phyloP scores from a whole-genome alignment of 1,140 invertebrate species.

The Cydia pomonella region DNA sequence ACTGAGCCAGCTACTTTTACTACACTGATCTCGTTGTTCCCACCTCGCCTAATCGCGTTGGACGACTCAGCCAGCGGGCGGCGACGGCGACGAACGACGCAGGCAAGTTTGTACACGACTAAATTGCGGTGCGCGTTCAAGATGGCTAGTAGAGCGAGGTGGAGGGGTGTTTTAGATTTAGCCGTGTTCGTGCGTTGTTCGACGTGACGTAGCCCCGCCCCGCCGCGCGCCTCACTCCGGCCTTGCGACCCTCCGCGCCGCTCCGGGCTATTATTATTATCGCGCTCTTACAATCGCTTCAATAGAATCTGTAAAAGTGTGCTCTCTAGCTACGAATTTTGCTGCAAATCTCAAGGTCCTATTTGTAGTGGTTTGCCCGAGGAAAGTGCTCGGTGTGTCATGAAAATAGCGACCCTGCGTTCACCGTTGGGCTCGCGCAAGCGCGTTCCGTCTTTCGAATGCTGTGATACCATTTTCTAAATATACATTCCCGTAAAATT shows the following conservation, averaged over 20 bases:
- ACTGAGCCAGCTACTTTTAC: slow-evolving; percentile 67
- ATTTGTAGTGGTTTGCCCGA: neutral
- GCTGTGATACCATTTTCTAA: slow-evolving; percentile 60
- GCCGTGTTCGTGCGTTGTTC: slow-evolving; percentile 71
- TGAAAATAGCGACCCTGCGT: neutral
- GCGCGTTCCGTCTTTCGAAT: slow-evolving; percentile 67
- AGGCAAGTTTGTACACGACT: slow-evolving; percentile 64
- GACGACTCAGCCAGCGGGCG: slow-evolving; percentile 49
- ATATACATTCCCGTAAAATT: slow-evolving; percentile 42
- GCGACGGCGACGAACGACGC: slow-evolving; percentile 55
- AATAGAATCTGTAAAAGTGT: neutral
- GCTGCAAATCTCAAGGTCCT: neutral
- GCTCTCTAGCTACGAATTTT: slow-evolving; percentile 19
- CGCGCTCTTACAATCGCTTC: neutral
- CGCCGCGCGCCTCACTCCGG: slow-evolving; percentile 54
- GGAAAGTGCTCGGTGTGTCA: neutral
- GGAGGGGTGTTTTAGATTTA: slow-evolving; percentile 55
- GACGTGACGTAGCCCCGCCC: slow-evolving; percentile 71
- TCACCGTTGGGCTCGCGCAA: slow-evolving; percentile 63
- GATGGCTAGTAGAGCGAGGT: slow-evolving; percentile 3
- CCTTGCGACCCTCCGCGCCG: slow-evolving; percentile 71
- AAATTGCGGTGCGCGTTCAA: slow-evolving; percentile 40
- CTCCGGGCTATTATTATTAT: slow-evolving; percentile 36
- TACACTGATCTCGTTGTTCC: slow-evolving; percentile 61
- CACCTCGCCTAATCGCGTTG: slow-evolving; percentile 75